A percentile compares a stretch with the other conserved stretches of the same genome.
phyloP scores from a whole-genome alignment of 2,113 vertebrate species.

The Nettapus auritus region DNA sequence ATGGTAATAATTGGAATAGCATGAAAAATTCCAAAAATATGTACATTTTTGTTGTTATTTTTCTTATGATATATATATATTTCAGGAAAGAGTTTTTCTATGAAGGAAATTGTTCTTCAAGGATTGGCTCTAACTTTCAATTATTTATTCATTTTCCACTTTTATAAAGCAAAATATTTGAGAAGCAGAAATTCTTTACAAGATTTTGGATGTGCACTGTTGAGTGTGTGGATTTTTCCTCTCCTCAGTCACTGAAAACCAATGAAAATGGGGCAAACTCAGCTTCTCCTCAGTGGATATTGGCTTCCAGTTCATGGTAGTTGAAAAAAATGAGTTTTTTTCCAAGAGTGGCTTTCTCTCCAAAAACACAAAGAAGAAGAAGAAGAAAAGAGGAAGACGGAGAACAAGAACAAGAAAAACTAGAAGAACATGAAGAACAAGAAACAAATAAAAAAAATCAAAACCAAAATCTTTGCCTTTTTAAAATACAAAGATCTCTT shows the following conservation, averaged over 20 bases:
- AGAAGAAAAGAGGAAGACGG: no score
- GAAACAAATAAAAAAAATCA: background rate
- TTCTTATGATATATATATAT: no score
- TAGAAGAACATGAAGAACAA: no score
- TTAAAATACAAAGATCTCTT: background rate
- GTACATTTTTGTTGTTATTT: background rate
- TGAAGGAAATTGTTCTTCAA: slow-evolving; percentile 19
- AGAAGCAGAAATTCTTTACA: background rate
- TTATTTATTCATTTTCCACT: background rate
- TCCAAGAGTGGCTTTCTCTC: background rate
- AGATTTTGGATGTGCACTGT: background rate
- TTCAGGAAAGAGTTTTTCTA: background rate
- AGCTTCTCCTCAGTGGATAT: background rate
- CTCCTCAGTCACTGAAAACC: background rate
- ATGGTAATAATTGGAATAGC: background rate
- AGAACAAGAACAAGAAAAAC: no score
- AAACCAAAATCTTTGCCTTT: background rate
- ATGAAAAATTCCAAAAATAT: background rate
- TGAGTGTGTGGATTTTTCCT: background rate
- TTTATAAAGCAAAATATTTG: background rate
- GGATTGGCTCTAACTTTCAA: slow-evolving; percentile 17
- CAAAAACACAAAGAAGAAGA: background rate
- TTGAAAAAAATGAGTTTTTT: background rate
- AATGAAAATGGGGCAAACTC: background rate
- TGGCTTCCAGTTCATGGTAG: background rate